Evolutionary conservation across 37 sponge, comb jelly and placozoan genomes (phyloP), one percentile per base, ranked within the genome.

Genomic region (Diacarnus erythraeanus): DNA sequence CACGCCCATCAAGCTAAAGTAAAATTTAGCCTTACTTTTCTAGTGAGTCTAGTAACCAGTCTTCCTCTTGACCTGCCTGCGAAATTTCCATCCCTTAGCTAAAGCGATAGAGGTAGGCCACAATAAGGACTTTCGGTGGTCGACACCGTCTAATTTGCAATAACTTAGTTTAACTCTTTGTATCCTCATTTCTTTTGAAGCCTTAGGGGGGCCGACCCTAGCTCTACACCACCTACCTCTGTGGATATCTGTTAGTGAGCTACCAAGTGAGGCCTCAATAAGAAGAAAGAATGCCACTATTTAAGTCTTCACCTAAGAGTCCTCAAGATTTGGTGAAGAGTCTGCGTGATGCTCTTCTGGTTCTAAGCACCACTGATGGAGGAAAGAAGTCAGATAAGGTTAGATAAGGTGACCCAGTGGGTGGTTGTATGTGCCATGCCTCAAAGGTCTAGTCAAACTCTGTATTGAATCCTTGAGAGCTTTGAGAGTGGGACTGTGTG

Each of bases 301-400:
- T 97, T 76, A 71, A 81, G 35, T 85, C 92, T 0, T 76, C 81
- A 0, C 89, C 92, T 25, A 97, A 92, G 78, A 84, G 82, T 39
- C 97, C 97, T 30, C 93, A 92, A 72, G 97, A 97, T 63, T 73
- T 94, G 47, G 95, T 89, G 27, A 88, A 86, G 76, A 38, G 82
- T 17, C 70, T 92, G 39, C 71, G 69, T 34, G 97, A 97, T 10
- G 84, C 90, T 38, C 71, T 94, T 29, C 51, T 54, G 4, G 88
- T 83, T 3, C 78, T 94, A 26, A 57, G 36, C 57, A 39, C 64
- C 51, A 44, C 87, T 56, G 89, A 89, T 69, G 85, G 92, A 4
- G 59, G 85, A 21, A 94, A 82, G 69, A 84, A 82, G 42, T 75
- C 89, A 0, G 95, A 94, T 4, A 92, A 95, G 90, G 96, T 68